phyloP scores from a whole-genome alignment of 2,113 vertebrate species.

The Corythoichthys haematopterus region DNA sequence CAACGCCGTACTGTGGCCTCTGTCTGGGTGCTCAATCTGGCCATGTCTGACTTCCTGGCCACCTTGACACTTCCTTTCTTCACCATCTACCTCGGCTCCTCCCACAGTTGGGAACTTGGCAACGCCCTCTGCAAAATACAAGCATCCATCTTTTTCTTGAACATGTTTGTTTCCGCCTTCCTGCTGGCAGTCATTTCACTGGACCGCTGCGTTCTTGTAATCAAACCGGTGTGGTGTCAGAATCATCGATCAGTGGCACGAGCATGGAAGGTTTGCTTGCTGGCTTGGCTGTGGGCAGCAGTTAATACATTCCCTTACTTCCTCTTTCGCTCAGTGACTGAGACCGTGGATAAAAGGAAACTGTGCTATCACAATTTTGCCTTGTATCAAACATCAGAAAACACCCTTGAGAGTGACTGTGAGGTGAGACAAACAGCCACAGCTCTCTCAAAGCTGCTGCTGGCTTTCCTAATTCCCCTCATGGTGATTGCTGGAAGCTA shows the following conservation, averaged over 20 bases:
- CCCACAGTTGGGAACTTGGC: slow-evolving; percentile 83
- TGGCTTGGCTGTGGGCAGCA: slow-evolving; percentile 78
- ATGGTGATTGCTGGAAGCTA: slow-evolving; percentile 80
- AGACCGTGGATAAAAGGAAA: slow-evolving; percentile 31
- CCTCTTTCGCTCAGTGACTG: slow-evolving; percentile 75
- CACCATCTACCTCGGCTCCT: slow-evolving; percentile 73
- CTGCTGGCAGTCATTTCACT: slow-evolving; percentile 84
- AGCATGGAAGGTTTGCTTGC: slow-evolving; percentile 68
- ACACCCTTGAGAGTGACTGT: slow-evolving; percentile 37
- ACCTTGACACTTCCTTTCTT: slow-evolving; percentile 84
- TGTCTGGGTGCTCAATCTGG: slow-evolving; percentile 89
- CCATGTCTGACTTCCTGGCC: slow-evolving; percentile 85
- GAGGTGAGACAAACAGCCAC: slow-evolving; percentile 59
- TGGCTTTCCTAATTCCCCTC: slow-evolving; percentile 80
- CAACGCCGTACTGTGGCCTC: slow-evolving; percentile 80
- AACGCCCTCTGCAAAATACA: slow-evolving; percentile 76
- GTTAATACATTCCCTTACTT: slow-evolving; percentile 76
- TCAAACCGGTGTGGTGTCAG: slow-evolving; percentile 84
- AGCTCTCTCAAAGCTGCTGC: slow-evolving; percentile 71
- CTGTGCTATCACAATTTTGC: slow-evolving; percentile 77
- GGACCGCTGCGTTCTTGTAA: slow-evolving; percentile 81
- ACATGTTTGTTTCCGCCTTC: slow-evolving; percentile 90
- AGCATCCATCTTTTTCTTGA: slow-evolving; percentile 80
- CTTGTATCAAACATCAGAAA: slow-evolving; percentile 38
- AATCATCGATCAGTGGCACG: slow-evolving; percentile 76